These are phyloP conservation scores for Yponomeuta evonymella DNA, from an alignment of 2,888 invertebrate species.

Conservation along the genomic window DNA sequence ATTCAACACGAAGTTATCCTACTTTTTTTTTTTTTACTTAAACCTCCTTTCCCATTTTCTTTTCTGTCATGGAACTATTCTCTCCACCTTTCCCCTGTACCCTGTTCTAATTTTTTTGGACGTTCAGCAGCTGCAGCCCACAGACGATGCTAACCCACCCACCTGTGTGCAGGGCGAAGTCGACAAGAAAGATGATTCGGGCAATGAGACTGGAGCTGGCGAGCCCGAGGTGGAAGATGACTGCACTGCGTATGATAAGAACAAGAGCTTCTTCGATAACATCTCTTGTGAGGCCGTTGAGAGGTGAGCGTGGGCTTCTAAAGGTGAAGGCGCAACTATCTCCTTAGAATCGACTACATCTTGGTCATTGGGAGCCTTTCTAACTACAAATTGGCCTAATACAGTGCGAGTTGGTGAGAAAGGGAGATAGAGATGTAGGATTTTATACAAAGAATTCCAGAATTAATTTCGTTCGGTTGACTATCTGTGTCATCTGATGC, in stretches of 20 bases:
- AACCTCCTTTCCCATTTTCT: not conserved
- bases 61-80: not conserved
- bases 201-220: slow-evolving; percentile 91
- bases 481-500: no score
- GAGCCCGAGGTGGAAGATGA: slow-evolving; percentile 88
- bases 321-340: no score
- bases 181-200: slow-evolving; percentile 93
- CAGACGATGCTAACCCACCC: not conserved
- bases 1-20: no score
- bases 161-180: slow-evolving; percentile 52
- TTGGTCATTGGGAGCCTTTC: no score
- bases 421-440: no score
- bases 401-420: no score
- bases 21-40: not conserved
- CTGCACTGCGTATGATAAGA: slow-evolving; percentile 92
- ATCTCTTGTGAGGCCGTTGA: slow-evolving; percentile 99
- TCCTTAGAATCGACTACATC: no score
- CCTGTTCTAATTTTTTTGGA: not conserved
- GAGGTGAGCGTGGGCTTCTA: slow-evolving; percentile 65
- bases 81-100: not conserved
- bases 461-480: no score
- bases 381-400: no score
- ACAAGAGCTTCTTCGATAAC: slow-evolving; percentile 98
- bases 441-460: no score
- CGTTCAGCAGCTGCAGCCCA: not conserved